A percentile compares a stretch with the other conserved stretches of the same genome.
Evolutionary conservation across 64 coral and sea anemone genomes (phyloP).

Genomic region (Porites australiensis): DNA sequence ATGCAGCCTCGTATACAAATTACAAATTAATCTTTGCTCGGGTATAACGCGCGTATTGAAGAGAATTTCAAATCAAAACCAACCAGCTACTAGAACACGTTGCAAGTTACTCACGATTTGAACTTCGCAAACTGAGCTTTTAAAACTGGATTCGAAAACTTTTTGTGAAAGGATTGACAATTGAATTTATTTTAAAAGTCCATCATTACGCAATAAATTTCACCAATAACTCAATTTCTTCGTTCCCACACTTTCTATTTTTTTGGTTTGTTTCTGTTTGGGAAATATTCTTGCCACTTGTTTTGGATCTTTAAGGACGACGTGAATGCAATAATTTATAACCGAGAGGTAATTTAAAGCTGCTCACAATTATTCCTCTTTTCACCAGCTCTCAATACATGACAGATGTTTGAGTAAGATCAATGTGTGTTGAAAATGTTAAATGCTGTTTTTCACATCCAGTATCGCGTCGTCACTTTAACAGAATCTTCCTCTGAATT

Average conservation of each 20-base stretch:
- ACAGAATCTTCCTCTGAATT: too few relatives aligned
- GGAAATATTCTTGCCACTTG: not conserved
- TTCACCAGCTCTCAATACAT: not conserved
- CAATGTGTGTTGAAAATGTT: too few relatives aligned
- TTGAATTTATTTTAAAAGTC: not conserved
- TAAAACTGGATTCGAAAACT: not conserved
- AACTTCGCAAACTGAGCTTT: too few relatives aligned
- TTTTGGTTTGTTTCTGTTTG: not conserved
- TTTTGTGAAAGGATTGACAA: not conserved
- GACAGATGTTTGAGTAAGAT: slow-evolving; percentile 25
- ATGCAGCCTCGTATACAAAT: too few relatives aligned
- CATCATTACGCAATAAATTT: not conserved
- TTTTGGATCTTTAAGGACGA: not conserved
- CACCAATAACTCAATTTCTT: slow-evolving; percentile 1
- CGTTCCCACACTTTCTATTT: too few relatives aligned
- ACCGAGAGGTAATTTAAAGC: not conserved
- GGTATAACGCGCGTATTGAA: not conserved
- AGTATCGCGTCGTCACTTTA: too few relatives aligned
- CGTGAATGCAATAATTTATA: too few relatives aligned
- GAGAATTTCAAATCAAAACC: not conserved
- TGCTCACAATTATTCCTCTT: not conserved
- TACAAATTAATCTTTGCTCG: not conserved
- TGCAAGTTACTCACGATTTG: not conserved
- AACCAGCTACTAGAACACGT: not conserved
- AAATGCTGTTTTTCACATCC: too few relatives aligned